These are phyloP conservation scores for Poeciliopsis presidionis DNA, from an alignment of 2,797 vertebrate genomes.

Conservation along the genomic window DNA sequence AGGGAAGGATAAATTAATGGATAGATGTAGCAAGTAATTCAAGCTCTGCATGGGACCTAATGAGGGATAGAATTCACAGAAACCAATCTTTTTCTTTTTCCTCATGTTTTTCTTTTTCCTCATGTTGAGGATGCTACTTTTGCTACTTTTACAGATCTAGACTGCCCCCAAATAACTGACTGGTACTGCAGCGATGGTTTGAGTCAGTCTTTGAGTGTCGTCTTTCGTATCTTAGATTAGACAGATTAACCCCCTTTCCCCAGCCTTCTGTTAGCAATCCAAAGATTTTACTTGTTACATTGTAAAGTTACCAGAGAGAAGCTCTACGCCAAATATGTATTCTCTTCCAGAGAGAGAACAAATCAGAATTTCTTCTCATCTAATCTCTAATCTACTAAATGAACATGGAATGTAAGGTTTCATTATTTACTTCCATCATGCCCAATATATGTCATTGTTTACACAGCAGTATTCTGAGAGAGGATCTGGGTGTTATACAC, in stretches of 20 bases:
- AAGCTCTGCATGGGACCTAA: conserved; percentile 77
- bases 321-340: conserved; percentile 41
- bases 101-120: no score
- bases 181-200: conserved; percentile 64
- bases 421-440: conserved; percentile 37
- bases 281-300: conserved; percentile 17
- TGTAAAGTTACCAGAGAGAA: conserved; percentile 45
- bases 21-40: conserved; percentile 78
- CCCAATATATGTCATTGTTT: conserved; percentile 45
- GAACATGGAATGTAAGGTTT: conserved; percentile 67
- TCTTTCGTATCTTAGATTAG: conserved; percentile 28
- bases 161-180: conserved; percentile 79
- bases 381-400: conserved; percentile 74
- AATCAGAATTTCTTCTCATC: conserved; percentile 71
- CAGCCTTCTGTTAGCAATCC: conserved; percentile 3
- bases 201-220: conserved; percentile 20
- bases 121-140: no score
- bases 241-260: background rate
- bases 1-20: conserved; percentile 68
- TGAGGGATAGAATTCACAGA: conserved; percentile 77
- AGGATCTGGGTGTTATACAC: conserved; percentile 37
- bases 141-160: conserved; percentile 65
- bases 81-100: conserved; percentile 60
- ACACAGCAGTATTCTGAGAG: conserved; percentile 48
- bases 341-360: conserved; percentile 46